Conservation (phyloP, 2,888 invertebrate species). For the Leptopilina drosophilae region DNA sequence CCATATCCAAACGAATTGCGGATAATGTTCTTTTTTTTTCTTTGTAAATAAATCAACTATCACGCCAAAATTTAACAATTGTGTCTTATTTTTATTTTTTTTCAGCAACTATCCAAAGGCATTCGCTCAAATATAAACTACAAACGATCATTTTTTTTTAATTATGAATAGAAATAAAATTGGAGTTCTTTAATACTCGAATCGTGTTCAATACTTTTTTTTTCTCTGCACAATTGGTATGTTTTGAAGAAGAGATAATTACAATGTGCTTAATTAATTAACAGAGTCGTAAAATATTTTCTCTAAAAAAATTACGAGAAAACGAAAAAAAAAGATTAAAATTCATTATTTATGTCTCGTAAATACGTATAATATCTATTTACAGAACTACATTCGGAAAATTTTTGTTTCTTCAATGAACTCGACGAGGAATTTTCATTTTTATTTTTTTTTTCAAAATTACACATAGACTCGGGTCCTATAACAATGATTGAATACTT, state of each 20-base stretch:
- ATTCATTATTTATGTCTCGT: not conserved
- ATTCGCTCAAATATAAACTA: slow-evolving; percentile 50
- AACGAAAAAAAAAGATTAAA: slow-evolving; percentile 1
- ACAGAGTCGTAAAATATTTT: slow-evolving; percentile 17
- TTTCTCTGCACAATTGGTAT: not conserved
- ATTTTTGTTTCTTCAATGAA: slow-evolving; percentile 2
- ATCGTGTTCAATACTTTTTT: not conserved
- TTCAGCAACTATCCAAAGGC: slow-evolving; percentile 53
- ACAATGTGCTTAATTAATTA: slow-evolving; percentile 16
- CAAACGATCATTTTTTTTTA: slow-evolving; percentile 45
- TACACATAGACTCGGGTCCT: not conserved
- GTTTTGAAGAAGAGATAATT: slow-evolving; percentile 9
- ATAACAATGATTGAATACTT: not conserved
- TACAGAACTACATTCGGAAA: slow-evolving; percentile 36
- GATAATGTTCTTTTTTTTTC: slow-evolving; percentile 56
- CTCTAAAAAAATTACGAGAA: not conserved
- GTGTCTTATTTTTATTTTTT: slow-evolving; percentile 57
- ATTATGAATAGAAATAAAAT: slow-evolving; percentile 30
- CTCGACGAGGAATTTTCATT: slow-evolving; percentile 6
- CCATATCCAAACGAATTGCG: slow-evolving; percentile 40
- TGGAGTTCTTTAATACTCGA: not conserved
- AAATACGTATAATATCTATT: slow-evolving; percentile 10
- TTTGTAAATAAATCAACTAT: slow-evolving; percentile 64
- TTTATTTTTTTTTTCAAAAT: not conserved
- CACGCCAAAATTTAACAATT: slow-evolving; percentile 55